Conservation (phyloP, 2,888 invertebrate genomes). For the Heliothis peltigera region DNA sequence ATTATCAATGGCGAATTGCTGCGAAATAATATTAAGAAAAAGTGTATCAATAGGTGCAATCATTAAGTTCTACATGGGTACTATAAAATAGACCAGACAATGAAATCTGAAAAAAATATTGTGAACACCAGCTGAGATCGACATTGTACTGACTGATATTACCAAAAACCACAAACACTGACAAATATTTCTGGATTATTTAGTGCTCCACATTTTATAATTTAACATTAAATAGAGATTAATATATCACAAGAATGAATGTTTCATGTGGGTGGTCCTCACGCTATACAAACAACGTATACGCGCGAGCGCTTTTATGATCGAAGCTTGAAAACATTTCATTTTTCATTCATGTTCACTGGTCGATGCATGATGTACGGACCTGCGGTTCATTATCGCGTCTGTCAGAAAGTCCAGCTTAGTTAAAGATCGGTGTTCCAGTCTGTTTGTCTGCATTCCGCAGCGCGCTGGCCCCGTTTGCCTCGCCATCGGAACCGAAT, state of each 20-base stretch:
- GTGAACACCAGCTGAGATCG: too few relatives aligned
- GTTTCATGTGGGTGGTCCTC: conserved; percentile 8
- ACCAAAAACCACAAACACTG: too few relatives aligned
- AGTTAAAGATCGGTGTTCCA: conserved; percentile 79
- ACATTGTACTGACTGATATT: too few relatives aligned
- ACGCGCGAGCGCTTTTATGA: conserved; percentile 17
- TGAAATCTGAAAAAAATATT: too few relatives aligned
- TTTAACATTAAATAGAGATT: too few relatives aligned
- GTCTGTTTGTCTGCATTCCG: conserved; percentile 82
- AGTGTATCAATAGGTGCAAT: neutral
- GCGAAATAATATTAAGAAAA: neutral
- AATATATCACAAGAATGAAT: neutral
- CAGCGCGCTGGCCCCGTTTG: conserved; percentile 72
- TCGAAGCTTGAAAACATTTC: conserved; percentile 11
- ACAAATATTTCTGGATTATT: too few relatives aligned
- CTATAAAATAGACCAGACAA: too few relatives aligned
- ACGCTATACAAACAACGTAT: conserved; percentile 14
- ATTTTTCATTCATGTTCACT: conserved; percentile 35
- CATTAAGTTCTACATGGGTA: too few relatives aligned
- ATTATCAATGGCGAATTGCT: neutral
- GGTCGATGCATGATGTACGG: conserved; percentile 41
- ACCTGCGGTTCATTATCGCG: conserved; percentile 52
- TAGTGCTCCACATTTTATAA: too few relatives aligned
- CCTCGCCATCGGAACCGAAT: conserved; percentile 68
- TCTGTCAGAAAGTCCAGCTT: conserved; percentile 70